These are phyloP conservation scores for Thereva nobilitata DNA, from an alignment of 2,888 invertebrate species.

Conservation along the genomic window DNA sequence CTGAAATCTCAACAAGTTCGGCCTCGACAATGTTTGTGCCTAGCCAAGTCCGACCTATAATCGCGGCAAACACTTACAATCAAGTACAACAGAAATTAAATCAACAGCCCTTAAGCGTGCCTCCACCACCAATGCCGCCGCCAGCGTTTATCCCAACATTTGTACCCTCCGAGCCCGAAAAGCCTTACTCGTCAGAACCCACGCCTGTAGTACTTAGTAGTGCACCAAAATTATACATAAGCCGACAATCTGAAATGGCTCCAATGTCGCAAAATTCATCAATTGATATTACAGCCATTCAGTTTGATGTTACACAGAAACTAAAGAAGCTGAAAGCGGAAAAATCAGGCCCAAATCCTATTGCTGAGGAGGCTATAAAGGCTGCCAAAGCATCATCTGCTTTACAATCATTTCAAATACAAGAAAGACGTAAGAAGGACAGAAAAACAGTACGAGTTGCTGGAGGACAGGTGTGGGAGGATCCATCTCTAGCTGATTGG, in stretches of 20 bases:
- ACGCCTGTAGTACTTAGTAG: constrained; percentile 71
- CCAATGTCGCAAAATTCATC: constrained; percentile 50
- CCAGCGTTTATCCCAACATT: constrained; percentile 57
- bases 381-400: constrained; percentile 66
- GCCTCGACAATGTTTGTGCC: constrained; percentile 58
- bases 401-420: constrained; percentile 63
- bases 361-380: constrained; percentile 67
- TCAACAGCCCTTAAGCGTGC: constrained; percentile 54
- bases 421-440: constrained; percentile 59
- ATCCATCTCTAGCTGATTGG: constrained; percentile 92
- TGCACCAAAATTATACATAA: constrained; percentile 71
- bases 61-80: constrained; percentile 73
- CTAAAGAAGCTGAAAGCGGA: constrained; percentile 68
- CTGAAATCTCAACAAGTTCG: constrained; percentile 73
- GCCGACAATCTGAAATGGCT: constrained; percentile 59
- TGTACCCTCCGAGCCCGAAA: constrained; percentile 57
- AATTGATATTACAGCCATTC: constrained; percentile 62
- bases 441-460: constrained; percentile 78
- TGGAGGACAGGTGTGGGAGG: constrained; percentile 96
- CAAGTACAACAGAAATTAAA: constrained; percentile 71
- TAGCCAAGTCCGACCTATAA: constrained; percentile 65
- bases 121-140: constrained; percentile 51
- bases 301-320: constrained; percentile 64
- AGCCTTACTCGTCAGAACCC: constrained; percentile 54
- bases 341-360: constrained; percentile 66